A percentile compares a stretch with the other conserved stretches of the same genome.
phyloP scores from a whole-genome alignment of 2,888 invertebrate species.

The Euproctis similis region DNA sequence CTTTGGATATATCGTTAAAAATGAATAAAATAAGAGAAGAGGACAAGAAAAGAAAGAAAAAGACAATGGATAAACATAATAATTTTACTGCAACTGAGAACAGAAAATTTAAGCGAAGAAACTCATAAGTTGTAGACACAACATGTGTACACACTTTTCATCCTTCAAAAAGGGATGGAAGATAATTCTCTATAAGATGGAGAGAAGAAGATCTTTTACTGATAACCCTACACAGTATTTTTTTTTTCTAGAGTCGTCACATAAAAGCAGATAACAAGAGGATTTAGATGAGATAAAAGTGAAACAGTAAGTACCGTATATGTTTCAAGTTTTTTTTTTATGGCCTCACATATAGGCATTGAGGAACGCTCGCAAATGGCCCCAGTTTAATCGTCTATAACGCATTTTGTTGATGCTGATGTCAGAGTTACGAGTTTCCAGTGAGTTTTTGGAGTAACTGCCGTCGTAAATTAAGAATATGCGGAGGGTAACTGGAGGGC shows the following conservation, averaged over 20 bases:
- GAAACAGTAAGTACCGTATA: conserved; percentile 7
- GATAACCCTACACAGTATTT: neutral
- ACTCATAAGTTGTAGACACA: no score
- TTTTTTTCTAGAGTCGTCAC: neutral
- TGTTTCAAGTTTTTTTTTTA: conserved; percentile 21
- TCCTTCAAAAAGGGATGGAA: no score
- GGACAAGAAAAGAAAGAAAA: no score
- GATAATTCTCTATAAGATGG: no score
- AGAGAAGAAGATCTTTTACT: neutral
- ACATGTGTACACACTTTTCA: no score
- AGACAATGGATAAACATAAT: no score
- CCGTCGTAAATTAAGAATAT: conserved; percentile 29
- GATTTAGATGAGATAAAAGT: conserved; percentile 1
- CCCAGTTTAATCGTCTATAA: conserved; percentile 28
- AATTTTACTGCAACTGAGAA: no score
- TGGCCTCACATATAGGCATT: conserved; percentile 32
- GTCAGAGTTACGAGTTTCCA: conserved; percentile 25
- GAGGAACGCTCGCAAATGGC: conserved; percentile 24
- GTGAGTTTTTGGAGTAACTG: conserved; percentile 29
- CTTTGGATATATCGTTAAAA: no score
- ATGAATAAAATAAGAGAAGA: no score
- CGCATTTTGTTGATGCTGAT: conserved; percentile 31
- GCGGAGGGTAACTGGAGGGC: conserved; percentile 17
- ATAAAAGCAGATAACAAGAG: conserved; percentile 2
- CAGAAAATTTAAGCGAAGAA: no score